A percentile compares a stretch with the other conserved stretches of the same genome.
These are phyloP conservation scores for Catamblyrhynchus diadema DNA, from an alignment of 2,797 vertebrate species.

Conservation along the genomic window DNA sequence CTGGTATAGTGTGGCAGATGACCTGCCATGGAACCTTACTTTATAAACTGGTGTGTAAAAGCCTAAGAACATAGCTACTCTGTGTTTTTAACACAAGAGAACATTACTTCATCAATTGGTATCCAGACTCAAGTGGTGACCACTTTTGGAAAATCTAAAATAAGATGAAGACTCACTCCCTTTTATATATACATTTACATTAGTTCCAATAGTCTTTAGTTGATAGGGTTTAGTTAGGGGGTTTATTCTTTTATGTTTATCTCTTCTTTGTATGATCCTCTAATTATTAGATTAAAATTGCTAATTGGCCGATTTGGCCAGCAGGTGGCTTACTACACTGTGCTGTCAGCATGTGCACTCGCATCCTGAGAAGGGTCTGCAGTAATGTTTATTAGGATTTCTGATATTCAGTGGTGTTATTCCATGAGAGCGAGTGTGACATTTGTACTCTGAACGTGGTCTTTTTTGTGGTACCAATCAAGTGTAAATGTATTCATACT, in stretches of 20 bases:
- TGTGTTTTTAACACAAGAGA: not conserved
- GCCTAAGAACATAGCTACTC: not conserved
- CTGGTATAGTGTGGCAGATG: not conserved
- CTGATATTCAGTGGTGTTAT: not conserved
- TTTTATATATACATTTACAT: not conserved
- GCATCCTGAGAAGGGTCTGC: not conserved
- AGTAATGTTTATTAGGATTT: not conserved
- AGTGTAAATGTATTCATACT: not conserved
- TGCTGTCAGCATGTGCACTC: conserved; percentile 1
- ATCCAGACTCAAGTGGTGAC: not conserved
- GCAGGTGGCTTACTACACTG: conserved; percentile 77
- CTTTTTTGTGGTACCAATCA: not conserved
- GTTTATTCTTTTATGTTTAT: not conserved
- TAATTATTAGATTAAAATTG: not conserved
- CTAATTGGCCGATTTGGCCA: conserved; percentile 71
- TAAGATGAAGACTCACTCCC: not conserved
- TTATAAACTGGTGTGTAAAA: not conserved
- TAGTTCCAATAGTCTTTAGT: not conserved
- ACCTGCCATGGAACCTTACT: not conserved
- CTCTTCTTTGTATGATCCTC: not conserved
- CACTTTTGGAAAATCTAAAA: not conserved
- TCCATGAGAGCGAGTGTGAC: not conserved
- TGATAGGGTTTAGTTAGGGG: not conserved
- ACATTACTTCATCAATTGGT: not conserved
- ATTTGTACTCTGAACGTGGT: not conserved